Evolutionary conservation across 2,797 vertebrate genomes (phyloP).

Genomic region (Monodelphis domestica): DNA sequence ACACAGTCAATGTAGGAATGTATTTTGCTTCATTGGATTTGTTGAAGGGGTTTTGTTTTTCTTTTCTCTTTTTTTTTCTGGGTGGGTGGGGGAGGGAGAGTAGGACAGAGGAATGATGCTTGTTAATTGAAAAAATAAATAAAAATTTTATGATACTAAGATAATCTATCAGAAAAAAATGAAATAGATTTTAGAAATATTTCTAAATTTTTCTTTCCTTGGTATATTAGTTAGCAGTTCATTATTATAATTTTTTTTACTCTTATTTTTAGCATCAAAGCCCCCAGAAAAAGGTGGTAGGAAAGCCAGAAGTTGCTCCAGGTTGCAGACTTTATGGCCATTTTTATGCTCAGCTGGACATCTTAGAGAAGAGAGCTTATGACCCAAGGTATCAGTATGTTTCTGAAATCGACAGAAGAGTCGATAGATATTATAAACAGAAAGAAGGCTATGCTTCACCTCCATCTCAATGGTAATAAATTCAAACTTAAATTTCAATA

Average conservation of each 20-base stretch:
- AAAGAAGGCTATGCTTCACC: conserved; percentile 66
- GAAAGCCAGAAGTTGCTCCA: conserved; percentile 67
- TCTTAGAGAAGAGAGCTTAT: conserved; percentile 79
- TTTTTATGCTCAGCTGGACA: conserved; percentile 87
- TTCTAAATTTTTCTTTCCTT: not conserved
- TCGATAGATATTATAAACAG: conserved; percentile 71
- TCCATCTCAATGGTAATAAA: conserved; percentile 87
- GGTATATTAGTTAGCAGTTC: not conserved
- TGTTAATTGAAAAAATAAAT: not conserved
- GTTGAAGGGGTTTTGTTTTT: not conserved
- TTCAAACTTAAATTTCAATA: conserved; percentile 20
- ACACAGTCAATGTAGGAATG: not conserved
- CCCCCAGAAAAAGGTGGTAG: conserved; percentile 68
- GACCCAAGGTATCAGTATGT: conserved; percentile 45
- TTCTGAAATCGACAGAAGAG: conserved; percentile 64
- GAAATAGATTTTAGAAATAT: not conserved
- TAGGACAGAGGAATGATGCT: not conserved
- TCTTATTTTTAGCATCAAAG: conserved; percentile 68
- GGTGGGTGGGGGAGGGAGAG: not conserved
- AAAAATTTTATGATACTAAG: conserved; percentile 20
- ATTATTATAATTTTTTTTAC: conserved; percentile 45
- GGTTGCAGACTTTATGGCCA: conserved; percentile 81
- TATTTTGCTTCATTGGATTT: not conserved
- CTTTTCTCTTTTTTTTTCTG: not conserved
- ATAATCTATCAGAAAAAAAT: not conserved